Percentiles rank a stretch among this genome's conserved stretches.
Conservation (phyloP, 2,113 vertebrate genomes). For the Egretta garzetta region DNA sequence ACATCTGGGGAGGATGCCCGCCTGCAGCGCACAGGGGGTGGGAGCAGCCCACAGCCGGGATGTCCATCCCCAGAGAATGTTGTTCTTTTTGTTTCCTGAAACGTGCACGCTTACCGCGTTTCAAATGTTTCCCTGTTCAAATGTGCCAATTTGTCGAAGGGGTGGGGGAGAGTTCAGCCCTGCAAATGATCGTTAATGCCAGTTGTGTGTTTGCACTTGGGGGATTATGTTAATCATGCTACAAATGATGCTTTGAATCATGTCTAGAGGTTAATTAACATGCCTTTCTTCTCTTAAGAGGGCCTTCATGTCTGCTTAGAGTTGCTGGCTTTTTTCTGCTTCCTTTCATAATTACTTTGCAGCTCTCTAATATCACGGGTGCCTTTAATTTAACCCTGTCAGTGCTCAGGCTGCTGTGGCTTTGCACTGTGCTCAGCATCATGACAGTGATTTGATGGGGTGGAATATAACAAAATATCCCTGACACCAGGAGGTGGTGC, state of each 20-base stretch:
- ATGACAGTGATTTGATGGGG: neutral
- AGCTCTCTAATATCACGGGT: neutral
- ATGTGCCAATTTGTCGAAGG: neutral
- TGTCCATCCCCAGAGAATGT: neutral
- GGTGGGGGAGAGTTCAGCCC: neutral
- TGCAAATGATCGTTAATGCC: constrained; percentile 39
- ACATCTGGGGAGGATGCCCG: neutral
- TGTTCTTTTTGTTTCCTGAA: neutral
- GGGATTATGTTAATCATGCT: constrained; percentile 74
- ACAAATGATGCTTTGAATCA: constrained; percentile 73
- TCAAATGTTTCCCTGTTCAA: neutral
- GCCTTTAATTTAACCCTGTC: constrained; percentile 62
- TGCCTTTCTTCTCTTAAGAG: constrained; percentile 70
- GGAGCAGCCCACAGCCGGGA: neutral
- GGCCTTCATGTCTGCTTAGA: constrained; percentile 47
- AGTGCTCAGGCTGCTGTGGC: neutral
- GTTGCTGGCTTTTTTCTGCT: constrained; percentile 48
- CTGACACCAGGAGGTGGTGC: neutral
- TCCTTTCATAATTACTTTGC: constrained; percentile 46
- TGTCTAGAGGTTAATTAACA: constrained; percentile 74
- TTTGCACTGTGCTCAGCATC: neutral
- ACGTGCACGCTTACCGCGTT: neutral
- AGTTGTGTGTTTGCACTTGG: constrained; percentile 62
- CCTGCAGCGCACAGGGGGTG: neutral
- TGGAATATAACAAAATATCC: neutral